phyloP scores from a whole-genome alignment of 2,113 vertebrate species.

The Etia nguti region DNA sequence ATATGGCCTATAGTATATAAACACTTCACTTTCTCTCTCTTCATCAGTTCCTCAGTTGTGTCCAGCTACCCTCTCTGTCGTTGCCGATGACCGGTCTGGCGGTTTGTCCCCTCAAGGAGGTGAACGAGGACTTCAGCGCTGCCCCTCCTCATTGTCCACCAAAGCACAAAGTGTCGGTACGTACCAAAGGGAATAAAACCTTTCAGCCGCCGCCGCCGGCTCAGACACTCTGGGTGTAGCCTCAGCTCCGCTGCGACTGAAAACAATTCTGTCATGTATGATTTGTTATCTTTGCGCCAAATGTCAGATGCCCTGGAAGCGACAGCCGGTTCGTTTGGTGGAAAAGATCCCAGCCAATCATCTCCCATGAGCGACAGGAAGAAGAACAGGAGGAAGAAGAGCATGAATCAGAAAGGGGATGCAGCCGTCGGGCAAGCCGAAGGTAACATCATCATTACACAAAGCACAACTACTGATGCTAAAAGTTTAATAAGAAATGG shows the following conservation, averaged over 20 bases:
- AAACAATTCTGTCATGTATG: not conserved
- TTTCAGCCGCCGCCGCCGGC: not conserved
- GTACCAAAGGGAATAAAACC: not conserved
- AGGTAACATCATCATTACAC: conserved; percentile 67
- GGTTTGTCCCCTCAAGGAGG: conserved; percentile 66
- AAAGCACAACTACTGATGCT: not conserved
- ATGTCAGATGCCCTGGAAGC: conserved; percentile 70
- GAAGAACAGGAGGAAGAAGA: conserved; percentile 92
- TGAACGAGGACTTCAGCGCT: conserved; percentile 78
- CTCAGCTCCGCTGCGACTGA: too few species aligned
- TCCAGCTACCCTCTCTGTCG: conserved; percentile 72
- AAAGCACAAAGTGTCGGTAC: conserved; percentile 76
- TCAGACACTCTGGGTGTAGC: not conserved
- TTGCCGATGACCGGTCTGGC: conserved; percentile 71
- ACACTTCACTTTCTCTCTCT: not conserved
- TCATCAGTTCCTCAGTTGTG: conserved; percentile 67
- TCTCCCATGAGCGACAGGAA: conserved; percentile 90
- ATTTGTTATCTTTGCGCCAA: not conserved
- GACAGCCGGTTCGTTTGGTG: conserved; percentile 66
- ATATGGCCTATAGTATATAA: accelerated
- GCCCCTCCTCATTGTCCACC: conserved; percentile 75
- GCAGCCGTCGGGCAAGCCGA: conserved; percentile 85
- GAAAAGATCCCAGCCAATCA: conserved; percentile 75
- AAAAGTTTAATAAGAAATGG: not conserved
- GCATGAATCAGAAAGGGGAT: conserved; percentile 89